Conservation (phyloP, 2,113 vertebrate genomes). For the Alouatta palliata region DNA sequence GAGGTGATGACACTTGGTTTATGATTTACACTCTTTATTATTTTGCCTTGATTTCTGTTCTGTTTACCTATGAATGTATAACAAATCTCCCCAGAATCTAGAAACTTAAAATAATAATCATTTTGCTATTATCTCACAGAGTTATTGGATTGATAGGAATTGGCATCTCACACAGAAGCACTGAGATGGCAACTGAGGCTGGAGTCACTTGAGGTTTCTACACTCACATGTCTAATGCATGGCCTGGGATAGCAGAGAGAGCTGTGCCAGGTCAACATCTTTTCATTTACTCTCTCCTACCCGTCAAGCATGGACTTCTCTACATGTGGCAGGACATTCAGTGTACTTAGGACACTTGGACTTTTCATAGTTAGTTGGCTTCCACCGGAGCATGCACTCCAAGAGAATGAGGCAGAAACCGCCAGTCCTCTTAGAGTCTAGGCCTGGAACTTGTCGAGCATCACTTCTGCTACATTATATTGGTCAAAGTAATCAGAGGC, state of each 20-base stretch:
- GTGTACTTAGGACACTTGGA: background rate
- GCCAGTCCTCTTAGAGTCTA: background rate
- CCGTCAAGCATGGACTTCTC: background rate
- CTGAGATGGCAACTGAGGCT: background rate
- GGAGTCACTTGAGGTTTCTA: background rate
- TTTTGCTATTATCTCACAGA: background rate
- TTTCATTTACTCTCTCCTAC: background rate
- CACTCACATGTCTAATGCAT: background rate
- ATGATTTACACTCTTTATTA: background rate
- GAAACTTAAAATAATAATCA: background rate
- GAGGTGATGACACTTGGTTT: background rate
- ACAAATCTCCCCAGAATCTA: background rate
- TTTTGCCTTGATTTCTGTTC: background rate
- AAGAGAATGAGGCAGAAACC: background rate
- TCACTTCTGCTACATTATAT: background rate
- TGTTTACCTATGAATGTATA: background rate
- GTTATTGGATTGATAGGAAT: background rate
- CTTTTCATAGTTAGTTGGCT: background rate
- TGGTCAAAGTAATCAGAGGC: background rate
- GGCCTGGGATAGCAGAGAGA: background rate
- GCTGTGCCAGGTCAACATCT: background rate
- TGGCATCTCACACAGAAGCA: background rate
- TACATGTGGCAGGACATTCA: background rate
- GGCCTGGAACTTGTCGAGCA: too few relatives aligned
- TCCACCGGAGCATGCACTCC: background rate